Base-by-base conservation (phyloP, 2,888 invertebrate genomes). In the Cataglyphis albicans region DNA sequence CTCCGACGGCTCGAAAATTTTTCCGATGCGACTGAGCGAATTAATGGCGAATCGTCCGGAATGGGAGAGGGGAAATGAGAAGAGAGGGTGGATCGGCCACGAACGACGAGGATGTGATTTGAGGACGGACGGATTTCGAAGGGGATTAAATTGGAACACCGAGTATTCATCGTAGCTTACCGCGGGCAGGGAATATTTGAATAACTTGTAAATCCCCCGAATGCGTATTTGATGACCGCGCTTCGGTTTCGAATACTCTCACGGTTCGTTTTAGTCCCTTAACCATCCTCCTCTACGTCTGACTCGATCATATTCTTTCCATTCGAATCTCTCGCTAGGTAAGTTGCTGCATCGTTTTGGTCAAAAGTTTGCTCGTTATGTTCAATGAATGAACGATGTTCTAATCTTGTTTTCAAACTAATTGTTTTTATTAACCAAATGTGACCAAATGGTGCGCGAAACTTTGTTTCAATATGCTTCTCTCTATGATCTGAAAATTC, bases 141-240 rank as follows among this genome's bases (percentile, higher is more conserved):
- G 84, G 76, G 90, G 90, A 91, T 92, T 92, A 92, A 90, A 90
- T 88, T 89, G 84, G 88, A 90, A 89, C 89, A 85, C 82, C 83
- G 88, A 89, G 90, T 90, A 90, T 91, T 90, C 91, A 90, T 90
- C 89, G 88, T 88, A 88, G 89, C 89, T 90, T 89, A 90, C 84
- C 86, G n/a, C n/a, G 87, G 80, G 84, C 80, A 83, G 81, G 83
- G 89, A 90, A 91, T 92, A 91, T 92, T 91, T 89, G 90, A 92
- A 92, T 92, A 92, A 92, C 89, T 90, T 91, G 90, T 91, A 89
- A 92, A 91, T 90, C 88, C 89, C 68, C 72, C 81, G 84, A 78
- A 89, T 89, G 87, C 88, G 87, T 87, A 89, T 92, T 89, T 86
- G 87, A 90, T 87, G 87, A 84, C 52, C 82, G 55, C 84, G 84